Base-by-base conservation (phyloP, 2,888 invertebrate genomes). In the Lasius platythorax region DNA sequence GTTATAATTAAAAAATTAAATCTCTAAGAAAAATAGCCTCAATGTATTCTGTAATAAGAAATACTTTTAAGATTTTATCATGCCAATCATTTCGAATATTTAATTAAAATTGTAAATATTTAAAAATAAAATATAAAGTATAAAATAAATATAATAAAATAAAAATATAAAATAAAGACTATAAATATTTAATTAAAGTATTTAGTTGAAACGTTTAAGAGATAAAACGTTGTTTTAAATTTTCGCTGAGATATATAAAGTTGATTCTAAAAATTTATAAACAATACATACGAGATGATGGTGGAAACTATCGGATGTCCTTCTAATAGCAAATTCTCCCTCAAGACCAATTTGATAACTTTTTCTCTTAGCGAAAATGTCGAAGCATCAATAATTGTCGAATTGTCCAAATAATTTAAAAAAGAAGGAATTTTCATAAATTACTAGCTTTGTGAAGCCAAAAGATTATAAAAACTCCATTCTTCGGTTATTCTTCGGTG, bases 1-100 rank as follows among this genome's bases (percentile, higher is more conserved):
- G 50, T 50, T 53, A 53, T 58, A 30, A 56, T 76, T 4, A 9
- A 53, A 40, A 66, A 50, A 46, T 50, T 8, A 50, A 64, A 64
- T 40, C 15, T 64, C 9, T 4, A 0, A 53, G 2, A 8, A 50
- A 46, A 75, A n/a, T 64, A 75, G 15, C 8, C 5, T n/a, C 3
- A 40, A 30, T 33, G 30, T 3, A 30, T n/a, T 8, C 23, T 53
- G 3, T 1, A 67, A n/a, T 8, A 30, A 61, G 12, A 78, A 56
- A 53, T 75, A 64, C 33, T 46, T 18, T 74, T 18, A 37, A 76
- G 3, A 64, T 50, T 40, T 40, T 23, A 76, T 56, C 23, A 23
- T 53, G 12, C 15, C 33, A n/a, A 33, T 15, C 33, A 56, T 67
- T 37, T 76, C 0, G 8, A 50, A 56, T n/a, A 67, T 40, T 67